Evolutionary conservation across 2,113 vertebrate species (phyloP), one percentile per base, ranked within the genome.

Genomic region (Columbina picui): DNA sequence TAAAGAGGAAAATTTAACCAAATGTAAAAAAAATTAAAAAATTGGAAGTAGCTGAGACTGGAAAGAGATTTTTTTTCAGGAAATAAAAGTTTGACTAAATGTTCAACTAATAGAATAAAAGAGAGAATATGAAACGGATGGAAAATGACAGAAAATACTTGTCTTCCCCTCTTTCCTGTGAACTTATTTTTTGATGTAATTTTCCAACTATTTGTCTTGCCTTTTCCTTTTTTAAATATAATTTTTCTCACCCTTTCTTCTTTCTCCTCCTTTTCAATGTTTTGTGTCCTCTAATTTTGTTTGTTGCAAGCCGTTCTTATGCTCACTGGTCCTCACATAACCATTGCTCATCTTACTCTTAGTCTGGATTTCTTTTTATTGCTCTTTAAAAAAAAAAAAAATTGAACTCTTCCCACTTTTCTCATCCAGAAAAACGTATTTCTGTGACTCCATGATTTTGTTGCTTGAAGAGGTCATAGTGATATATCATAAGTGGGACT

Each of bases 401-500:
- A 43, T 15, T 14, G 57, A 30, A 26, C 25, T 75, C 16, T 80
- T 69, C 14, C 14, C 9, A 23, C 23, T 70, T 87, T 60, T 9
- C 6, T 65, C 6, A 60, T 4, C 4, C 7, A 56, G 14, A 29
- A 68, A 53, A 52, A 63, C 4, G 3, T 3, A 69, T 64, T 55
- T 43, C 38, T 80, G n/a, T 79, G 18, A 47, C 50, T 69, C 21
- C 10, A 22, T 52, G 34, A 60, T 82, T 52, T 81, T 71, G 22
- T 65, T 52, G 2, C 15, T 70, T 75, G 57, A 25, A 57, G 36
- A 55, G 18, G 25, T 59, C 47, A 12, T 41, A 38, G 9, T 29
- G 21, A 6, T 39, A 4, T 50, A 26, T 27, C 0, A 0, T 21
- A 64, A 78, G 10, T 0, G 12, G 39, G 21, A 49, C 45, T 57